Conservation (phyloP, 2,888 invertebrate genomes). For the Leptopilina syphax region DNA sequence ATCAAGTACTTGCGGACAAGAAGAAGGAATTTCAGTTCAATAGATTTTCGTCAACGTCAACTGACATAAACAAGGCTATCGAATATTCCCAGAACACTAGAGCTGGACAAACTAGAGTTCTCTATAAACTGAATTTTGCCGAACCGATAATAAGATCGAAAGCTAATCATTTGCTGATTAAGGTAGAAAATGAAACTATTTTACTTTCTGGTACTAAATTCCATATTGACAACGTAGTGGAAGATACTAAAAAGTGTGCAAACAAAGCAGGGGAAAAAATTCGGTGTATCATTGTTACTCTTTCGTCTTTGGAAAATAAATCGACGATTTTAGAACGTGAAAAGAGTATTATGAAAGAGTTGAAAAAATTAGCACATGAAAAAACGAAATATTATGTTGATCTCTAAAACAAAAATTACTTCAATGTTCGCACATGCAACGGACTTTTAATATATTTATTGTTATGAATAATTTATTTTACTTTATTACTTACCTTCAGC, state of each 20-base stretch:
- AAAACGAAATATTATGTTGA: not conserved
- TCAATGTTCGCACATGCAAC: too few relatives aligned
- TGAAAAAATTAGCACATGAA: not conserved
- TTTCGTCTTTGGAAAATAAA: not conserved
- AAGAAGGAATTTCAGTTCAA: not conserved
- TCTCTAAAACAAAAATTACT: too few relatives aligned
- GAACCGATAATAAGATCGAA: too few relatives aligned
- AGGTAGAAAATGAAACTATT: not conserved
- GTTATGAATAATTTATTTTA: too few relatives aligned
- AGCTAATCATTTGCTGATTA: not conserved
- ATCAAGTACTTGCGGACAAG: not conserved
- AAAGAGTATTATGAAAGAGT: not conserved
- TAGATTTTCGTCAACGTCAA: not conserved
- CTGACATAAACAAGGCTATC: not conserved
- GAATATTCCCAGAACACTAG: not conserved
- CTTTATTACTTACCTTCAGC: too few relatives aligned
- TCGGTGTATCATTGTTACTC: not conserved
- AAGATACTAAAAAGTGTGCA: not conserved
- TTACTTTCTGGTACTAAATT: not conserved
- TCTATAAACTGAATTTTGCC: not conserved
- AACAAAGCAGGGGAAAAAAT: not conserved
- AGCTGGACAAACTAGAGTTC: not conserved
- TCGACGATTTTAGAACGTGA: not conserved
- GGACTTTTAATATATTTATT: too few relatives aligned
- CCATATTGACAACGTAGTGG: not conserved